Evolutionary conservation across 92 coral and sea anemone species (phyloP).

Genomic region (Zoanthus sansibaricus): DNA sequence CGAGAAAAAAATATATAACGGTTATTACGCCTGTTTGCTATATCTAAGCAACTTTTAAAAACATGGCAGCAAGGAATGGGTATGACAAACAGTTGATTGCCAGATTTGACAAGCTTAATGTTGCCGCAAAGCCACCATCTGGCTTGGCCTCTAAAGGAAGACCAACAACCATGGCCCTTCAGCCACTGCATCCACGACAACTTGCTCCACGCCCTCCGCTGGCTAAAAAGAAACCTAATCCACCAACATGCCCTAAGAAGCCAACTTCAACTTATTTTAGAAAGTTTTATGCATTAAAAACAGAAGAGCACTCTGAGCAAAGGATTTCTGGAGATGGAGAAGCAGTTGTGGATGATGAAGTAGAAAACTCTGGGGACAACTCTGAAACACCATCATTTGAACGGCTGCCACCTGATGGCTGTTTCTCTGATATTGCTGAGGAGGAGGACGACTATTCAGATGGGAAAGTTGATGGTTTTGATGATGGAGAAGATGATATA

Average conservation of each 20-base stretch:
- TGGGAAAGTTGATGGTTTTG: constrained; percentile 56
- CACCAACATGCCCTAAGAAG: constrained; percentile 64
- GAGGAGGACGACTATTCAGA: constrained; percentile 89
- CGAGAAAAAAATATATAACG: not conserved
- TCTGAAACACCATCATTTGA: constrained; percentile 61
- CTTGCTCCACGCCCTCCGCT: constrained; percentile 25
- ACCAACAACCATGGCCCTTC: not conserved
- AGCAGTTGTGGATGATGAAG: constrained; percentile 74
- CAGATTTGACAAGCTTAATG: constrained; percentile 25
- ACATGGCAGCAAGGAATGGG: constrained; percentile 29
- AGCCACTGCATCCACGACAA: constrained; percentile 9
- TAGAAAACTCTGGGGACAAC: constrained; percentile 53
- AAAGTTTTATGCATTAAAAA: constrained; percentile 74
- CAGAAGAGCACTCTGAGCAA: constrained; percentile 57
- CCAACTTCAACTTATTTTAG: constrained; percentile 61
- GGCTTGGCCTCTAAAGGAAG: constrained; percentile 1
- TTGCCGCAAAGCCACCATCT: constrained; percentile 22
- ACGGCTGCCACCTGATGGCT: constrained; percentile 97
- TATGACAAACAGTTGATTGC: constrained; percentile 11
- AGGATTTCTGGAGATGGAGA: constrained; percentile 95
- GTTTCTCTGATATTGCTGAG: constrained; percentile 95
- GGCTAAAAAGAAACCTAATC: constrained; percentile 66
- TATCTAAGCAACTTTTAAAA: not conserved
- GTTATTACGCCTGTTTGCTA: not conserved
- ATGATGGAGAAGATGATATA: constrained; percentile 60